phyloP scores from a whole-genome alignment of 2,113 vertebrate species.

The Aix galericulata region DNA sequence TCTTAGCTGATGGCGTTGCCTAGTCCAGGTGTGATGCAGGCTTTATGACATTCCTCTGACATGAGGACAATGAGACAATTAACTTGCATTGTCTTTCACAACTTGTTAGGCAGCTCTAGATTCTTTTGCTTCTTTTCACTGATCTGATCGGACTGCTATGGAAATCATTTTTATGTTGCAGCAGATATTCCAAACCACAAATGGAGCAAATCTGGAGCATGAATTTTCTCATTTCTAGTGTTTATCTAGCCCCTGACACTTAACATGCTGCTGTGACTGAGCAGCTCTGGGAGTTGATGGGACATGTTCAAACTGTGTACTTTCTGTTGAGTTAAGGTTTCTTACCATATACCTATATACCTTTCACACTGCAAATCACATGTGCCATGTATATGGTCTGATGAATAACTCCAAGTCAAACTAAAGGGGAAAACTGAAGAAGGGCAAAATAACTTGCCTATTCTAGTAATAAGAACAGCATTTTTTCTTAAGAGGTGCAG shows the following conservation, averaged over 20 bases:
- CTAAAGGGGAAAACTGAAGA: background rate
- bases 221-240: background rate
- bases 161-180: background rate
- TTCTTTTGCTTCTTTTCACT: background rate
- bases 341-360: background rate
- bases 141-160: background rate
- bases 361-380: background rate
- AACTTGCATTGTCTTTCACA: background rate
- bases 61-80: background rate
- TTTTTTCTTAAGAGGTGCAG: background rate
- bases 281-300: background rate
- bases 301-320: background rate
- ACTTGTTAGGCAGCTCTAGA: background rate
- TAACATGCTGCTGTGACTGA: background rate
- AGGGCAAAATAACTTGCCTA: background rate
- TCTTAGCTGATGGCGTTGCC: background rate
- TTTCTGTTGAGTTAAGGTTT: background rate
- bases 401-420: background rate
- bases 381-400: background rate
- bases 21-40: background rate
- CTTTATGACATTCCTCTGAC: background rate
- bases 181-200: background rate
- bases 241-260: background rate
- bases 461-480: background rate
- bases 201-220: background rate